Base-by-base conservation (phyloP, 2,888 invertebrate genomes). In the Scaptomyza reducta region DNA sequence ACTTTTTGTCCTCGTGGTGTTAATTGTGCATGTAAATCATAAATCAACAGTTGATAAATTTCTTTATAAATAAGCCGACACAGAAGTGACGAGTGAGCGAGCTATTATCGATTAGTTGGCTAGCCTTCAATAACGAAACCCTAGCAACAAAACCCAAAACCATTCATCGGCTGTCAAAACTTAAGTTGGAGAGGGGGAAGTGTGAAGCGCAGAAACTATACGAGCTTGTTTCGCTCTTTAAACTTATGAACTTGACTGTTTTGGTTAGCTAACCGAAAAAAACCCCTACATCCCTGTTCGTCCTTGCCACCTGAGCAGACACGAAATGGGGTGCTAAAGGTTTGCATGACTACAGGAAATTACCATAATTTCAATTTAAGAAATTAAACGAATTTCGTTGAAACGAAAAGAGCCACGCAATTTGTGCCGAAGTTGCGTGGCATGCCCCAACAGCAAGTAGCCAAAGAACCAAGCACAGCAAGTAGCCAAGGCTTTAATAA, bases 331-430 rank as follows among this genome's bases (percentile, higher is more conserved):
- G 61, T 67, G 67, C 75, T 69, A 62, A 85, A 65, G 79, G 83
- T 57, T 89, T 75, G 89, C 87, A 88, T 87, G 87, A 83, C 89
- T 86, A 62, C 72, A 73, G 83, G 80, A 89, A 80, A 89, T 87
- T 88, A 89, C 87, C 88, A 89, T 89, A 87, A 89, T 80, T 88
- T 88, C 89, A 88, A 87, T 89, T 89, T 89, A 83, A 89, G 86
- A 86, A 83, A 89, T 86, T 89, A 86, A 80, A 89, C 76, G 74
- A 84, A 78, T 86, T 86, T 71, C 66, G 67, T 61, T 56, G 46
- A 64, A 70, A 71, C 63, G 64, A 66, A 83, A 76, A 67, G 71
- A 63, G 46, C 73, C 46, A 63, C 58, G 46, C 3, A 27, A n/a
- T n/a, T n/a, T n/a, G n/a, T n/a, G n/a, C n/a, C n/a, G n/a, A n/a